Percentiles rank a stretch among this genome's conserved stretches.
phyloP scores from a whole-genome alignment of 2,888 invertebrate genomes.

The Cheilosia pagana region DNA sequence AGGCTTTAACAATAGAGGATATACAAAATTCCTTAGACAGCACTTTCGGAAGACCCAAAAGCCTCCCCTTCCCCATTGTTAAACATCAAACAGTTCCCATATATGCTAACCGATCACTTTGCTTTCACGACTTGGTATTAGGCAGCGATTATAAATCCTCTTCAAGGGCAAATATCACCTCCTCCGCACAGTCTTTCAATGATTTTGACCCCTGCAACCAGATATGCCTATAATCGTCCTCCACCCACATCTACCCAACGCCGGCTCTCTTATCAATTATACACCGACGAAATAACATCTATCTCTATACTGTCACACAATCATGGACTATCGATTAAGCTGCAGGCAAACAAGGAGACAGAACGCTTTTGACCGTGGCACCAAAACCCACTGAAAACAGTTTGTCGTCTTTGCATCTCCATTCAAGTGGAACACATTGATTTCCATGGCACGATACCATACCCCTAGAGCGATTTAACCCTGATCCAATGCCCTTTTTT shows the following conservation, averaged over 20 bases:
- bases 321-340: slow-evolving; percentile 34
- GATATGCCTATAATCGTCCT: background rate
- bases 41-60: too few species aligned
- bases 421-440: slow-evolving; percentile 41
- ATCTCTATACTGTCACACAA: background rate
- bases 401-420: slow-evolving; percentile 15
- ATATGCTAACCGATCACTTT: slow-evolving; percentile 10
- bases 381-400: slow-evolving; percentile 11
- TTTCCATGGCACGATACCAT: slow-evolving; percentile 31
- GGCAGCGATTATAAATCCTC: background rate
- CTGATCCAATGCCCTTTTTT: slow-evolving; percentile 57
- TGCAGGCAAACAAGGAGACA: slow-evolving; percentile 33
- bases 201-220: slow-evolving; percentile 22
- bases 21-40: too few species aligned
- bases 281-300: background rate
- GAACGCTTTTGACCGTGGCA: slow-evolving; percentile 55
- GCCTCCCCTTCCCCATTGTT: background rate
- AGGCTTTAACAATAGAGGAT: too few species aligned
- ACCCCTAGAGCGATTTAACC: slow-evolving; percentile 41
- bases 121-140: background rate
- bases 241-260: background rate
- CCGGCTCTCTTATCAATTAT: slow-evolving; percentile 10
- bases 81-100: background rate
- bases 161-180: slow-evolving; percentile 1
- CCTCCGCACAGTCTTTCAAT: background rate